phyloP scores from a whole-genome alignment of 2,888 invertebrate genomes.

The Aplocera efformata region DNA sequence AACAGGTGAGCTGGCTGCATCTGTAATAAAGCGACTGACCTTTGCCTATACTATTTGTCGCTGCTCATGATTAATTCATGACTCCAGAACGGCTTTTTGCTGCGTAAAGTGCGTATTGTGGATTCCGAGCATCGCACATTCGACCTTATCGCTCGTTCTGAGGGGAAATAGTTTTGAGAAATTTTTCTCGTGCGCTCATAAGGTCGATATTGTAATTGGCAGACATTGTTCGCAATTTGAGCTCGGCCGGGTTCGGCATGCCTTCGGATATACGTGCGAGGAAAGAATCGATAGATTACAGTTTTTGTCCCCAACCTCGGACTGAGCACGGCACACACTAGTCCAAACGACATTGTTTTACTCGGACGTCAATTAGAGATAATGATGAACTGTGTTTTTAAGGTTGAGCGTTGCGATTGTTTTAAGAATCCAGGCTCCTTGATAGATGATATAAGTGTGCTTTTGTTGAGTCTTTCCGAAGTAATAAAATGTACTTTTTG shows the following conservation, averaged over 20 bases:
- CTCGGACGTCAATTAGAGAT: constrained; percentile 70
- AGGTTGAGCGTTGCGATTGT: constrained; percentile 48
- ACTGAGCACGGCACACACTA: constrained; percentile 43
- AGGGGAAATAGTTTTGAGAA: constrained; percentile 30
- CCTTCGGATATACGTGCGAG: constrained; percentile 59
- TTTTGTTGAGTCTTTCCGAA: constrained; percentile 23
- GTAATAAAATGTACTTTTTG: constrained; percentile 22
- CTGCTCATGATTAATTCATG: constrained; percentile 72
- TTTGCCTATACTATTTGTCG: constrained; percentile 72
- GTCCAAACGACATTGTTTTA: constrained; percentile 63
- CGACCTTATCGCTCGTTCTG: constrained; percentile 33
- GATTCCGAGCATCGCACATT: constrained; percentile 35
- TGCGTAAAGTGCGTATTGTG: constrained; percentile 54
- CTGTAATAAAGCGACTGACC: constrained; percentile 69
- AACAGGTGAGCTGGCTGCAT: constrained; percentile 58
- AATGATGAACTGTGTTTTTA: constrained; percentile 68
- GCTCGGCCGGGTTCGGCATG: constrained; percentile 57
- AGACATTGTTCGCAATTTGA: constrained; percentile 48
- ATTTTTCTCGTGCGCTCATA: constrained; percentile 43
- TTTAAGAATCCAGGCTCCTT: constrained; percentile 39
- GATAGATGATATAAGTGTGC: constrained; percentile 31
- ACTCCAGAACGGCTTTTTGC: constrained; percentile 56
- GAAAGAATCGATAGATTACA: constrained; percentile 71
- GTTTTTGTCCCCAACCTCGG: constrained; percentile 54
- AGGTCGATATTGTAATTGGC: constrained; percentile 67